phyloP scores from a whole-genome alignment of 2,797 vertebrate genomes.

The Bucorvus abyssinicus region DNA sequence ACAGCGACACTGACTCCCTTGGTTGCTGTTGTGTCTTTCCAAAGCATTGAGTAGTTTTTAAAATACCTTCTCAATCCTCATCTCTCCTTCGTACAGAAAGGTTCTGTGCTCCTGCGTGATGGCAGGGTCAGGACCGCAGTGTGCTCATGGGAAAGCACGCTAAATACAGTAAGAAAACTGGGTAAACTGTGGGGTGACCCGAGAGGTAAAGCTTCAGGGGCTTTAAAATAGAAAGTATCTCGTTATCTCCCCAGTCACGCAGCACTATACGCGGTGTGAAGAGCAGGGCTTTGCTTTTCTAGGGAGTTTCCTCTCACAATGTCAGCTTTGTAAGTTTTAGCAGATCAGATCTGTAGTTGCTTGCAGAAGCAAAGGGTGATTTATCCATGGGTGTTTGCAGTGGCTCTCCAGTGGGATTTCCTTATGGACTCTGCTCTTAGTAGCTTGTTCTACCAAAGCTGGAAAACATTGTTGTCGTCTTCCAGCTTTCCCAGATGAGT shows the following conservation, averaged over 20 bases:
- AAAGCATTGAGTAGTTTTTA: not conserved
- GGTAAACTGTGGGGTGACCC: not conserved
- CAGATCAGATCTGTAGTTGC: not conserved
- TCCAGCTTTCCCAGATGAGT: not conserved
- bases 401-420: not conserved
- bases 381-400: not conserved
- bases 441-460: not conserved
- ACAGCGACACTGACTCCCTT: fast-evolving
- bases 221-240: no score
- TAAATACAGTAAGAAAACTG: not conserved
- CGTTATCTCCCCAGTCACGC: fast-evolving
- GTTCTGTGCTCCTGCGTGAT: not conserved
- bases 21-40: not conserved
- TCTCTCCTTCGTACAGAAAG: not conserved
- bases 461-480: not conserved
- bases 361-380: not conserved
- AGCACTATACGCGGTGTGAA: fast-evolving
- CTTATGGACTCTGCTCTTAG: not conserved
- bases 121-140: not conserved
- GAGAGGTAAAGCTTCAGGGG: not conserved
- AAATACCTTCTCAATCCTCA: not conserved
- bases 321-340: not conserved
- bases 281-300: not conserved
- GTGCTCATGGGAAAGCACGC: not conserved
- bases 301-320: not conserved